Base-by-base conservation (phyloP, 1,140 invertebrate species). In the Scaptomyza montana region DNA sequence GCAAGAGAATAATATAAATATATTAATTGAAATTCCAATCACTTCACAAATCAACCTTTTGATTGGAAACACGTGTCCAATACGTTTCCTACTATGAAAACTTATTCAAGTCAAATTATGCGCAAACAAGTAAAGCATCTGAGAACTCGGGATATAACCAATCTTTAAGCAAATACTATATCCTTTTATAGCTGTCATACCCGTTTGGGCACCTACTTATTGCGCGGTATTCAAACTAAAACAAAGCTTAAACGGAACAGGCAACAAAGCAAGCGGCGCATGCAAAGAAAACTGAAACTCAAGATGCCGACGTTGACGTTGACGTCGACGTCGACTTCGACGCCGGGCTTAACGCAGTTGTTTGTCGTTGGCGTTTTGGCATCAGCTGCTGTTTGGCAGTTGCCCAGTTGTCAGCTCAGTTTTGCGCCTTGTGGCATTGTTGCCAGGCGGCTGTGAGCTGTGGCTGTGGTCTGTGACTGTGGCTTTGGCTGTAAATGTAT, bases 361-460 rank as follows among this genome's bases (percentile, higher is more conserved):
- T 12, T 59, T 59, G 56, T 16, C 28, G 56, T 59, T 59, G 54
- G 54, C 54, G 54, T 56, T 56, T 36, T 59, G 56, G 56, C 56
- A 59, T 60, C 46, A 59, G 56, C 61, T 59, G 61, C 67, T 45
- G 73, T 65, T 78, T 63, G 65, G 60, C 73, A 57, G 63, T 65
- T 61, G 71, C 65, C 62, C 28, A 49, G 28, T 63, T 63, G 50
- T 76, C 47, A 66, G 62, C 60, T 77, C 45, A 55, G 63, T 57
- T 70, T 70, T 70, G 66, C 53, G 56, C 47, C 61, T 55, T 70
- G 53, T 64, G 54, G 51, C 65, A 69, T 66, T 89, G 80, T 78
- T 89, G 79, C 86, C 74, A 81, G 67, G 60, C 60, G 41, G 61
- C 55, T 13, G 30, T 25, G 43, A 25, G 21, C 21, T 25, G 21